These are phyloP conservation scores for Rhynchonycteris naso DNA, from an alignment of 2,797 vertebrate species.

Conservation along the genomic window DNA sequence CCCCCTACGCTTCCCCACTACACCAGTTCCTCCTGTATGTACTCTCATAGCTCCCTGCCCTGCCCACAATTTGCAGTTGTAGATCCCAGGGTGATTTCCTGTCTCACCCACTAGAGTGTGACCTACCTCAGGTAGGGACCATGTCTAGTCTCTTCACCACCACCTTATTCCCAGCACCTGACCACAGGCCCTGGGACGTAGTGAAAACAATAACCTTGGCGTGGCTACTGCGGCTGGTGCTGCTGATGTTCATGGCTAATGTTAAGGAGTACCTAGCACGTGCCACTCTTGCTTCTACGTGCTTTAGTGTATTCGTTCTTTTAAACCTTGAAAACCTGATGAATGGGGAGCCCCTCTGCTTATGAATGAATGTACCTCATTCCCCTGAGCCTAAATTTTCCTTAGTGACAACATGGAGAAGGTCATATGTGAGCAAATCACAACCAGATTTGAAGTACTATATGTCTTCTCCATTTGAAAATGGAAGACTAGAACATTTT, in stretches of 20 bases:
- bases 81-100: background rate
- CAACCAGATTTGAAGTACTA: background rate
- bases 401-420: slow-evolving; percentile 10
- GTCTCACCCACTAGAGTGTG: slow-evolving; percentile 31
- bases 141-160: background rate
- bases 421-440: background rate
- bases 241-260: rapidly evolving
- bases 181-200: background rate
- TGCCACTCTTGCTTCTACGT: background rate
- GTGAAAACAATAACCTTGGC: background rate
- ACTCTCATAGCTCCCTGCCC: background rate
- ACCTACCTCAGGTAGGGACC: background rate
- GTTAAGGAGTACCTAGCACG: background rate
- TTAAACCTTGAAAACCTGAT: background rate
- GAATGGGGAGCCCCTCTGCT: background rate
- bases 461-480: background rate
- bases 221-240: rapidly evolving
- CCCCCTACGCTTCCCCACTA: background rate
- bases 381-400: slow-evolving; percentile 4
- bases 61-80: background rate
- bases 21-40: slow-evolving; percentile 31
- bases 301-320: background rate
- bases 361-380: background rate
- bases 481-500: background rate
- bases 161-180: background rate